Base-by-base conservation (phyloP, 2,797 vertebrate species). In the Kryptopterus vitreolus region DNA sequence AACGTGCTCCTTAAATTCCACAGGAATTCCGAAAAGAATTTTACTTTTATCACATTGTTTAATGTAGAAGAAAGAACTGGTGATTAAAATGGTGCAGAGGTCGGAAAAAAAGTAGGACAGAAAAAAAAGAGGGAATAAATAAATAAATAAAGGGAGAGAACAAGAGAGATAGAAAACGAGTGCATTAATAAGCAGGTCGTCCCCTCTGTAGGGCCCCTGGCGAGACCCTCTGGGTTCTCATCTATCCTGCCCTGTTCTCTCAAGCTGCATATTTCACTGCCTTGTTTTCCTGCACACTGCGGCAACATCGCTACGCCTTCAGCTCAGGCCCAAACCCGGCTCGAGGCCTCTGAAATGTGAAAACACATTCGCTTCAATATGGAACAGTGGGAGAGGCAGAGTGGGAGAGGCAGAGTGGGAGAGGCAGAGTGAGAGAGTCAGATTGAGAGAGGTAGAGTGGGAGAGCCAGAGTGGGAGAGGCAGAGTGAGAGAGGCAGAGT, bases 251-350 rank as follows among this genome's bases (percentile, higher is more conserved):
- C 89, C 91, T 90, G 89, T 92, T 91, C 88, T 91, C 91, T 92
- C 87, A 88, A 82, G 87, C 91, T 93, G 91, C 92, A 93, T 92
- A 91, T 93, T 92, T 92, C 92, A 92, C 90, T 87, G 89, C 89
- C 92, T 92, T 92, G 92, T 93, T 93, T 92, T 91, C 55, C 35
- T 38, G 63, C 31, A 35, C 50, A 43, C 26, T n/a, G 53, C 74
- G 38, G 46, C 80, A 77, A 58, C 61, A 76, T 73, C 55, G 13
- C 74, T 48, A 61, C 50, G 58, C 80, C 68, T 70, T 65, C 20
- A 75, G 80, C 82, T 78, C 63, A 53, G 15, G 50, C 52, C 26
- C 52, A 53, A 38, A 31, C 72, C 63, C 63, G 38, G 70, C 70
- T 53, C 48, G 9, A 50, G 70, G 72, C 53, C 63, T 69, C 72